phyloP scores from a whole-genome alignment of 2,888 invertebrate species.

The Xylocampa areola region DNA sequence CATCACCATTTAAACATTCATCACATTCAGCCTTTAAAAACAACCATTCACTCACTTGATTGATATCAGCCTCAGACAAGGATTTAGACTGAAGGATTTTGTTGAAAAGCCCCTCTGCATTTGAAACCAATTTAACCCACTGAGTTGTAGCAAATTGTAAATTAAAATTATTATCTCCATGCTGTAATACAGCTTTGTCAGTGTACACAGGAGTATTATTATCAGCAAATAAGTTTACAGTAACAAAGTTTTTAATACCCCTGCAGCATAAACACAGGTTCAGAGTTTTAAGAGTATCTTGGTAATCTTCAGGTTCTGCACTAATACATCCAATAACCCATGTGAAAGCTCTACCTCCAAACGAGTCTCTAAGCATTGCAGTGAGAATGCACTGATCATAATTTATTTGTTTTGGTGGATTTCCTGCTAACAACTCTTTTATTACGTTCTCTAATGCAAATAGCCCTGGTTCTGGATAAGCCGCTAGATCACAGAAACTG shows the following conservation, averaged over 20 bases:
- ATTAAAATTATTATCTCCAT: conserved; percentile 89
- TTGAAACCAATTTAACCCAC: conserved; percentile 94
- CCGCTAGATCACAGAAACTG: conserved; percentile 92
- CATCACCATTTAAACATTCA: conserved; percentile 92
- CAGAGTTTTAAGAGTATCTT: conserved; percentile 92
- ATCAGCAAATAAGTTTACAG: conserved; percentile 92
- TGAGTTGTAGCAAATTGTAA: conserved; percentile 95
- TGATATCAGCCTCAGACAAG: conserved; percentile 92
- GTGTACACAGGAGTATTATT: conserved; percentile 90
- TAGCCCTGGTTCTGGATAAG: conserved; percentile 91
- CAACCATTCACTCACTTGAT: conserved; percentile 94
- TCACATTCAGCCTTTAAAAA: conserved; percentile 96
- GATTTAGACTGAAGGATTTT: conserved; percentile 92
- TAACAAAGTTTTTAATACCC: conserved; percentile 92
- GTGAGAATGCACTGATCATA: conserved; percentile 92
- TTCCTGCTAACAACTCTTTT: conserved; percentile 88
- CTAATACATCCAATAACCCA: conserved; percentile 93
- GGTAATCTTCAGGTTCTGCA: conserved; percentile 91
- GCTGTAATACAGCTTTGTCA: conserved; percentile 76
- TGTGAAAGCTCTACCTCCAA: conserved; percentile 94
- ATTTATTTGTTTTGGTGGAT: conserved; percentile 86
- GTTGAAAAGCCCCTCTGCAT: conserved; percentile 95
- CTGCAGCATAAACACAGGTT: conserved; percentile 92
- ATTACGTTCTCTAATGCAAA: conserved; percentile 92
- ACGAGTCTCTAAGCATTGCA: conserved; percentile 92